Evolutionary conservation across 1,140 invertebrate species (phyloP).

Genomic region (Marisa cornuarietis): DNA sequence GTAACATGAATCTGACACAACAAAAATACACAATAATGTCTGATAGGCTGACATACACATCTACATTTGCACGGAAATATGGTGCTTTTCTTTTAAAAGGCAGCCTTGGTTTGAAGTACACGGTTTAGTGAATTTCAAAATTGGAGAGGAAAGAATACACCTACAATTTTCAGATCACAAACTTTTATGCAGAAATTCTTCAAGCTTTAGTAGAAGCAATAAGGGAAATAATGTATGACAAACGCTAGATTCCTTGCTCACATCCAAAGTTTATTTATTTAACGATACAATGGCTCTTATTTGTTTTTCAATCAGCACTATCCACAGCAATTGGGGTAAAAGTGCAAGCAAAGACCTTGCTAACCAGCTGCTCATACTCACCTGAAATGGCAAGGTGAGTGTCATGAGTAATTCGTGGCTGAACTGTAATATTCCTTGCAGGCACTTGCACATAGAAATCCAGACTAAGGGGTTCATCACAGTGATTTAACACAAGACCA

Average conservation of each 20-base stretch:
- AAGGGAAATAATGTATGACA: neutral
- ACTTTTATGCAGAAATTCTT: too few relatives aligned
- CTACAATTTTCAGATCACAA: too few relatives aligned
- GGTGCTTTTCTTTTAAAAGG: too few relatives aligned
- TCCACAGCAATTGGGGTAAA: neutral
- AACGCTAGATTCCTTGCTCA: neutral
- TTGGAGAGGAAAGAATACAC: too few relatives aligned
- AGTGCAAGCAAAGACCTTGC: neutral
- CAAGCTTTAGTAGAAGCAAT: too few relatives aligned
- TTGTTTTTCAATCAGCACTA: neutral
- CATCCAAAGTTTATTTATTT: neutral
- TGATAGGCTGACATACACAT: neutral
- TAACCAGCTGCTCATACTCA: neutral
- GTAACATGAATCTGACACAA: neutral
- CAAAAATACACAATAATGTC: neutral
- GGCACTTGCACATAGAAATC: slow-evolving; percentile 34
- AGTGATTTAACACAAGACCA: slow-evolving; percentile 31
- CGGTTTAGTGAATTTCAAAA: too few relatives aligned
- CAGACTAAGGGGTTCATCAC: slow-evolving; percentile 23
- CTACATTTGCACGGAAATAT: neutral
- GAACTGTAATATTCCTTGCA: slow-evolving; percentile 10
- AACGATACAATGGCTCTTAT: neutral
- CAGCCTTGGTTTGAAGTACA: too few relatives aligned
- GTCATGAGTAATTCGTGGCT: slow-evolving; percentile 13
- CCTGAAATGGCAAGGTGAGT: slow-evolving; percentile 19